Percentiles rank a stretch among this genome's conserved stretches.
Conservation (phyloP, 2,113 vertebrate species). For the Poeciliopsis occidentalis region DNA sequence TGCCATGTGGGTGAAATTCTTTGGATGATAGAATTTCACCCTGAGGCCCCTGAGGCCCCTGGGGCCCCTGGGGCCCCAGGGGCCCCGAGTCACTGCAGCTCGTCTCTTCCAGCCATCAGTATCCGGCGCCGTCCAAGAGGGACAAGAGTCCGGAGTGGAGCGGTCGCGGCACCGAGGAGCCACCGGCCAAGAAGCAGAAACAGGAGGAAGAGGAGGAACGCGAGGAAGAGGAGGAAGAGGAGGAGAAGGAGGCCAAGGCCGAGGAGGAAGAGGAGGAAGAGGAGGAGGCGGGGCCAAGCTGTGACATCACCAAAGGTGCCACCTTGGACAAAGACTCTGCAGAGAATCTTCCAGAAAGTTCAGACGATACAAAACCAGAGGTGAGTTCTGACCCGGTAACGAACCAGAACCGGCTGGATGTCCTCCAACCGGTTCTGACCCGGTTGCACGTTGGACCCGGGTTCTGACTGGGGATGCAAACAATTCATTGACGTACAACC, state of each 20-base stretch:
- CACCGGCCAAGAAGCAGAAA: slow-evolving; percentile 68
- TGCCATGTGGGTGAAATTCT: no score
- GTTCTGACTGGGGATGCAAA: no score
- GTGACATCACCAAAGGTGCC: background rate
- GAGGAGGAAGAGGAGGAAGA: background rate
- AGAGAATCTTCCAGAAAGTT: slow-evolving; percentile 12
- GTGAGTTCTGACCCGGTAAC: slow-evolving; percentile 12
- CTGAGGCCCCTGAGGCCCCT: no score
- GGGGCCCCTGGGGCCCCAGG: no score
- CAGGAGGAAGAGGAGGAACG: slow-evolving; percentile 15
- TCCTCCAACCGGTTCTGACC: background rate
- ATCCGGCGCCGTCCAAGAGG: slow-evolving; percentile 44
- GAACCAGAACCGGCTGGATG: no score
- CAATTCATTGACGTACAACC: no score
- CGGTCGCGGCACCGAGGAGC: slow-evolving; percentile 59
- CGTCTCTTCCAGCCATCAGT: slow-evolving; percentile 56
- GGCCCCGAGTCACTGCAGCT: background rate
- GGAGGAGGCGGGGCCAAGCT: background rate
- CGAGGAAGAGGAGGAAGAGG: background rate
- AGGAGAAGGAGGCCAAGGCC: background rate
- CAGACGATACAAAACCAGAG: background rate
- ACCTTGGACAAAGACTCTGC: background rate
- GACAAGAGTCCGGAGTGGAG: slow-evolving; percentile 20
- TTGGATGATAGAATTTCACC: no score
- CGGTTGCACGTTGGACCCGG: no score